phyloP scores from a whole-genome alignment of 2,888 invertebrate species.

The Scaeva pyrastri region DNA sequence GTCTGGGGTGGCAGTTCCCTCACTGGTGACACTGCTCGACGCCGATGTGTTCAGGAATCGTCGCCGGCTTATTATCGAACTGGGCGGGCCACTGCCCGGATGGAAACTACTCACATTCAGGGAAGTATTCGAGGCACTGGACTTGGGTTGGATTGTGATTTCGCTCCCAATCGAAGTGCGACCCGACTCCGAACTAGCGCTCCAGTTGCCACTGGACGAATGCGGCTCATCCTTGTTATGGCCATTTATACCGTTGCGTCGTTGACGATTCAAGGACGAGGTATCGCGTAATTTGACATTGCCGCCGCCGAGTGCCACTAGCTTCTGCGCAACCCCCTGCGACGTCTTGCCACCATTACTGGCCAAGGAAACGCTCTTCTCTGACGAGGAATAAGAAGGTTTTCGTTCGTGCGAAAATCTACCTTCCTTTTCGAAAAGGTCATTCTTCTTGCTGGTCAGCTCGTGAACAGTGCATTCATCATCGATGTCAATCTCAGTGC shows the following conservation, averaged over 20 bases:
- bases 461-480: slow-evolving; percentile 88
- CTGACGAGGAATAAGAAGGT: slow-evolving; percentile 91
- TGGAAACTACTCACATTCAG: slow-evolving; percentile 86
- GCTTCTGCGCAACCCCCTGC: slow-evolving; percentile 82
- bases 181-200: slow-evolving; percentile 95
- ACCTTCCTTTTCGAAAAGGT: slow-evolving; percentile 86
- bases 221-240: slow-evolving; percentile 91
- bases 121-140: slow-evolving; percentile 89
- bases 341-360: slow-evolving; percentile 84
- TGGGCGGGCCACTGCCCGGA: slow-evolving; percentile 86
- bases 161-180: slow-evolving; percentile 94
- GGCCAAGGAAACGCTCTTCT: slow-evolving; percentile 87
- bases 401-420: slow-evolving; percentile 90
- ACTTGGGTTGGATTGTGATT: slow-evolving; percentile 89
- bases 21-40: slow-evolving; percentile 93
- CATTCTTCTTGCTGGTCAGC: slow-evolving; percentile 86
- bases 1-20: slow-evolving; percentile 93
- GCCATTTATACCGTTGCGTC: slow-evolving; percentile 86
- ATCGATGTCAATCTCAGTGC: slow-evolving; percentile 84
- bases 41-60: slow-evolving; percentile 90
- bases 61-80: slow-evolving; percentile 88
- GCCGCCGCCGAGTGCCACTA: slow-evolving; percentile 79
- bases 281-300: slow-evolving; percentile 91
- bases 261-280: slow-evolving; percentile 88
- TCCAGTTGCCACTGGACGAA: slow-evolving; percentile 97